phyloP scores from a whole-genome alignment of 1,140 invertebrate species.

The Ceratina calcarata region DNA sequence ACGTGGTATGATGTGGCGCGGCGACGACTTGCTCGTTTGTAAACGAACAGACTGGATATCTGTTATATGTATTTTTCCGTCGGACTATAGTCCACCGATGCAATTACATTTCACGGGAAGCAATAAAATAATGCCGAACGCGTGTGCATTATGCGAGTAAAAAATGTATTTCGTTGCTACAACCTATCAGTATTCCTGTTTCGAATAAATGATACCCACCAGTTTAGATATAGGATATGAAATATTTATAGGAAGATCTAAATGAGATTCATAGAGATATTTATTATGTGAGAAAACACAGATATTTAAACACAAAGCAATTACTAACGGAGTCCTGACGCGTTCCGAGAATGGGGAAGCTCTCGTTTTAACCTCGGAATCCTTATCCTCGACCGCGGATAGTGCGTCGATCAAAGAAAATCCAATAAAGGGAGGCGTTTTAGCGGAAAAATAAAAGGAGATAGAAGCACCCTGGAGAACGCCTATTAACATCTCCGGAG shows the following conservation, averaged over 20 bases:
- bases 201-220: too few species aligned
- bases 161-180: too few species aligned
- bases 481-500: conserved; percentile 46
- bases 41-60: neutral
- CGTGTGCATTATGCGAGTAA: neutral
- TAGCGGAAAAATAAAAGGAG: conserved; percentile 44
- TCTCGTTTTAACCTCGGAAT: neutral
- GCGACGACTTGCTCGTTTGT: neutral
- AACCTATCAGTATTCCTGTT: too few species aligned
- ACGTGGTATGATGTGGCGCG: too few species aligned
- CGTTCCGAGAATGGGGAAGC: neutral
- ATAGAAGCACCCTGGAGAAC: conserved; percentile 8
- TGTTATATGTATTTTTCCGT: conserved; percentile 31
- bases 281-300: too few species aligned
- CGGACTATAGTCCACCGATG: neutral
- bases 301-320: too few species aligned
- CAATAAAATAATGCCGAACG: neutral
- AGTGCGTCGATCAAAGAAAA: conserved; percentile 24
- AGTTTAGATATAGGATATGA: too few species aligned
- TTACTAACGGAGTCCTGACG: too few species aligned
- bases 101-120: neutral
- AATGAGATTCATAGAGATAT: too few species aligned
- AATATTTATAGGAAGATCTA: too few species aligned
- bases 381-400: neutral
- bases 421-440: conserved; percentile 52